Evolutionary conservation across 1,140 invertebrate genomes (phyloP).

Genomic region (Calephelis nemesis): DNA sequence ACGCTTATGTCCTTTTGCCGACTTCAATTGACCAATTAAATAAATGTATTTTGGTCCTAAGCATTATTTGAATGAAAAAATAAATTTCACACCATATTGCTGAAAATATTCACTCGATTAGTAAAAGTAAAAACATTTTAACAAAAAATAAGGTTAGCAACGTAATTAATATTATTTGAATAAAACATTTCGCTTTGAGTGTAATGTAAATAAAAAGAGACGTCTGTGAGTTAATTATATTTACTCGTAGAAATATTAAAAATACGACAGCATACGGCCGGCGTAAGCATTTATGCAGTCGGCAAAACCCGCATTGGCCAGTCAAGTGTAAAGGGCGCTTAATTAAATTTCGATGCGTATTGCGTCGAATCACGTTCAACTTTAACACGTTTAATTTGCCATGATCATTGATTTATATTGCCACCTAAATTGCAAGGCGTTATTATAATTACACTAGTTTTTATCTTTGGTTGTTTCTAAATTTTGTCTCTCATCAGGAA

Average conservation of each 20-base stretch:
- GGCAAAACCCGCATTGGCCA: slow-evolving; percentile 41
- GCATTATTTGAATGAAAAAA: too few relatives aligned
- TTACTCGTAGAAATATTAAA: slow-evolving; percentile 34
- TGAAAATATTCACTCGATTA: too few relatives aligned
- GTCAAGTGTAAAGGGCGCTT: slow-evolving; percentile 58
- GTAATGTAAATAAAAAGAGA: slow-evolving; percentile 12
- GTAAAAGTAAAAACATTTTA: neutral
- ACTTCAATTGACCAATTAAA: too few relatives aligned
- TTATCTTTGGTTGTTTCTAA: too few relatives aligned
- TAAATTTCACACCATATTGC: too few relatives aligned
- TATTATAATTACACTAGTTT: neutral
- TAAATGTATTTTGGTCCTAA: too few relatives aligned
- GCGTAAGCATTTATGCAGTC: slow-evolving; percentile 36
- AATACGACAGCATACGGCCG: slow-evolving; percentile 27
- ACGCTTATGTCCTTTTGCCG: too few relatives aligned
- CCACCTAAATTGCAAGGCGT: slow-evolving; percentile 51
- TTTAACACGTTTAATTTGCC: slow-evolving; percentile 65
- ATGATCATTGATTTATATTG: slow-evolving; percentile 70
- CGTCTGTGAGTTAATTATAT: slow-evolving; percentile 23
- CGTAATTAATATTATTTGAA: neutral
- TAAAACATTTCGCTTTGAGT: slow-evolving; percentile 5
- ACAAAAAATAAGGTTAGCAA: neutral
- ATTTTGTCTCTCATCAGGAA: too few relatives aligned
- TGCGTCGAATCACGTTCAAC: slow-evolving; percentile 54
- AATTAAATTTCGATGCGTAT: slow-evolving; percentile 64